Evolutionary conservation across 1,140 invertebrate genomes (phyloP), one percentile per base, ranked within the genome.

Genomic region (Drosophila micromelanica): DNA sequence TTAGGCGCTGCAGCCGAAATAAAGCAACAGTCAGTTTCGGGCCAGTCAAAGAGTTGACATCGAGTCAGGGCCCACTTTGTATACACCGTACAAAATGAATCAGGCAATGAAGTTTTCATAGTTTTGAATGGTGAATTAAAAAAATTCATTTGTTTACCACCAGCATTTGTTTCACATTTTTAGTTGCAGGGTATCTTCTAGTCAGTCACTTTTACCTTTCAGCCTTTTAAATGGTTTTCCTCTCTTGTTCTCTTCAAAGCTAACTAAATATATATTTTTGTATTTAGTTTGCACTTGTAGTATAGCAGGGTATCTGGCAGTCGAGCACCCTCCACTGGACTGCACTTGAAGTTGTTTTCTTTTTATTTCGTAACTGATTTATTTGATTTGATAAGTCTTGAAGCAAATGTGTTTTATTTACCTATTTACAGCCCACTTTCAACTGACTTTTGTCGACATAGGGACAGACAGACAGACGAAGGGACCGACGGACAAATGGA

Each of bases 361-460:
- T 46, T 49, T 35, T 49, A n/a, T 51, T 62, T 60, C 12, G 49
- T 61, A 40, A 20, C 68, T 64, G 80, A 85, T 80, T 79, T 77
- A 85, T 85, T 85, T 80, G 76, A 74, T 80, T 77, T 77, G 73
- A 85, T 85, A 77, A 84, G 73, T 61, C 76, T 63, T 77, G 69
- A 84, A 64, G 73, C 73, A 85, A 85, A 84, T 84, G 80, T 73
- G 64, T 73, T 76, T 76, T 60, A 84, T 82, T 82, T 76, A 65
- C 67, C 72, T 62, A 65, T 64, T 27, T 51, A 30, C 17, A 30
- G 11, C 12, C 40, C 52, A 13, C 37, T 40, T 67, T 45, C 45
- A 30, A 40, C 61, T 13, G 40, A 64, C 27, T 54, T 45, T n/a
- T 9, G 45, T 13, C 46, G n/a, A 32, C 35, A 48, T 17, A 5